Base-by-base conservation (phyloP, 2,797 vertebrate species). In the Novumbra hubbsi region DNA sequence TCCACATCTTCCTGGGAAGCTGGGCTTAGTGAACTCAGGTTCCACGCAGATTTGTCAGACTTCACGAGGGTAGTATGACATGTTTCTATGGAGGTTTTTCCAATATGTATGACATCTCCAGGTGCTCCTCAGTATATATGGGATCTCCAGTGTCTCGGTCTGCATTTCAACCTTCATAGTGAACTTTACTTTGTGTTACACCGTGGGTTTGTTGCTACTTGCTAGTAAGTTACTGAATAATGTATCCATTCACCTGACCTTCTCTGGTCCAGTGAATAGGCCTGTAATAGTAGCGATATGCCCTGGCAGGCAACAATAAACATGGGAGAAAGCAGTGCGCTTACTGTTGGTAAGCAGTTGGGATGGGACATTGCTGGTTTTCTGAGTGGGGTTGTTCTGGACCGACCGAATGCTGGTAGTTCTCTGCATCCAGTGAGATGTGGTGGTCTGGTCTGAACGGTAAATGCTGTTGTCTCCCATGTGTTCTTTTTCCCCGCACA, bases 291-390 rank as follows among this genome's bases (percentile, higher is more conserved):
- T 57, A 57, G 24, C 27, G 28, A 63, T 15, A 16, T 63, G 60
- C 14, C 15, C 21, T 63, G 24, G 12, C 12, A 27, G 27, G 38
- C 34, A 68, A 11, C 9, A 17, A 57, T 41, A 38, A 27, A 45
- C 30, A 27, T 28, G 41, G 4, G 76, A 11, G 82, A 76, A 8
- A 76, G 75, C 83, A 78, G 74, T 71, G 76, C 63, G 75, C 63
- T 73, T 34, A 76, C 34, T 70, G 81, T 83, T 79, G 30, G 66
- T 68, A 76, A 74, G 82, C 72, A 38, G 49, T 69, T 81, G 72
- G 85, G 82, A 89, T 90, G 89, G 86, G 91, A 89, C 86, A 78
- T n/a, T 57, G 11, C 73, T 1, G 28, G 79, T 88, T 92, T 93
- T 92, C 89, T 87, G 86, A 73, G 82, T 76, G 76, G 80, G 86